Base-by-base conservation (phyloP, 92 coral and sea anemone species). In the Anthopleura xanthogrammica region DNA sequence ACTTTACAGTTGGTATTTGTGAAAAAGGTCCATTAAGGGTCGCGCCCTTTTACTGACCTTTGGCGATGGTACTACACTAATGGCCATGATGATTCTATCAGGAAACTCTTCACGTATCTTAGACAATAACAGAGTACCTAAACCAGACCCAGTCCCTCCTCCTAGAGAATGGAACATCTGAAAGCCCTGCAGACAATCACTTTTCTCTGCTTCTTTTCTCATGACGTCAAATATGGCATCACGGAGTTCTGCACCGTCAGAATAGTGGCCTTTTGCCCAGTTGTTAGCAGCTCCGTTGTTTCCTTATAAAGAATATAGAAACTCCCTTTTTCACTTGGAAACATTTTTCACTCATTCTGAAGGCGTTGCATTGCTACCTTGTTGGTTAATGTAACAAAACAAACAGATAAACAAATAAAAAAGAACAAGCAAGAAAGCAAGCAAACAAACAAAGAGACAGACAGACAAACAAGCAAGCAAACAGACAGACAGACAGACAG, bases 221-320 rank as follows among this genome's bases (percentile, higher is more conserved):
- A 83, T 10, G 19, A 58, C 87, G 80, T 83, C 87, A 58, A 83
- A 83, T 13, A 83, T 75, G 10, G 73, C 19, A n/a, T 83, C 87
- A 4, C 62, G 42, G 11, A 83, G 75, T 43, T 83, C 87, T 5
- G 87, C 87, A 12, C 87, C 87, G 41, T 83, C 87, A 2, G 81
- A 74, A 60, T 83, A 83, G 66, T 83, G 76, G 41, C 87, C 87
- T 60, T 83, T 83, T 39, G 87, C 87, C 87, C 87, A 83, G 75
- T 83, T 83, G 39, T 83, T 83, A 2, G 87, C 87, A 46, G 87
- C 87, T 14, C 87, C 87, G 40, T 60, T 75, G 22, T 83, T 58
- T 13, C 87, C 87, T 83, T 12, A 42, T 12, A 4, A 54, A 82
- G n/a, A 72, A 46, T 19, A 74, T 41, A 46, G 5, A 54, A 54